A percentile compares a stretch with the other conserved stretches of the same genome.
Conservation (phyloP, 2,113 vertebrate species). For the Laticauda colubrina region DNA sequence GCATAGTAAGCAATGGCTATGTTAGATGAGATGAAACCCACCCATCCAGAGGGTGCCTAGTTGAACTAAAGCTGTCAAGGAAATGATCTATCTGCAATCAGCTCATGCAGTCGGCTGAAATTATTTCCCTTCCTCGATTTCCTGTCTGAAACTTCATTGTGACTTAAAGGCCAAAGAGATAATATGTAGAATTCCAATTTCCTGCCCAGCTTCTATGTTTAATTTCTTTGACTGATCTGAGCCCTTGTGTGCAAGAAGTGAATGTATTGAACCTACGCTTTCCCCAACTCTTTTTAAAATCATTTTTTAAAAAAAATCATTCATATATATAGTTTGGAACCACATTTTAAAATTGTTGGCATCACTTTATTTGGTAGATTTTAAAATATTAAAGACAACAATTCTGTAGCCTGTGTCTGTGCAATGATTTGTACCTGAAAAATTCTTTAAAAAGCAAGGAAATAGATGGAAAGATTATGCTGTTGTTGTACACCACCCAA, state of each 20-base stretch:
- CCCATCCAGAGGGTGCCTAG: neutral
- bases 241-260: neutral
- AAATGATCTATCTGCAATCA: neutral
- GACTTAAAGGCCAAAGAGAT: neutral
- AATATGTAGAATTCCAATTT: neutral
- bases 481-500: neutral
- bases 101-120: neutral
- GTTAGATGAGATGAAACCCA: neutral
- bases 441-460: neutral
- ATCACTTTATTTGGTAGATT: neutral
- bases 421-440: neutral
- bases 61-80: neutral
- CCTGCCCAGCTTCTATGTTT: neutral
- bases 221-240: neutral
- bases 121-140: neutral
- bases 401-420: neutral
- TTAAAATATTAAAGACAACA: neutral
- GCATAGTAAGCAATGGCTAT: neutral
- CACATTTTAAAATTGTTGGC: neutral
- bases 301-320: neutral
- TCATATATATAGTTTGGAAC: neutral
- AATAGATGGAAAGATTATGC: neutral
- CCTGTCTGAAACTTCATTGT: neutral
- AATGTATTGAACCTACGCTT: neutral
- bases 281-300: neutral